phyloP scores from a whole-genome alignment of 2,888 invertebrate species.

The Chalcis sispes region DNA sequence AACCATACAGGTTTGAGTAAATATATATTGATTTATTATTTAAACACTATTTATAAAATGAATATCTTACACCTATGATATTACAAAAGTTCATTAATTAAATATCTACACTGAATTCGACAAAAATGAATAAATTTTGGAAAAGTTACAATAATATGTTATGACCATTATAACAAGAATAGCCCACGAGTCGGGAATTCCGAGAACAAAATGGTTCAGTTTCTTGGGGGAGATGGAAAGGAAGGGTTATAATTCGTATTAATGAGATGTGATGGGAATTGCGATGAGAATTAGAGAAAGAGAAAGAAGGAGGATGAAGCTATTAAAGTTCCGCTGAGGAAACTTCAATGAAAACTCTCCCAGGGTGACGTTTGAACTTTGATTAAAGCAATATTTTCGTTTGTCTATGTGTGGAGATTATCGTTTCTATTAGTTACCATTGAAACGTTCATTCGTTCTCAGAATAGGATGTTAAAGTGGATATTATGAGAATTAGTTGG shows the following conservation, averaged over 20 bases:
- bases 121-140: background rate
- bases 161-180: background rate
- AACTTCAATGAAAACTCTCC: conserved; percentile 35
- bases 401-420: background rate
- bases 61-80: too few relatives aligned
- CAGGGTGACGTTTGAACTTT: conserved; percentile 34
- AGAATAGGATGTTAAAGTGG: too few relatives aligned
- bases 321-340: conserved; percentile 40
- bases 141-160: background rate
- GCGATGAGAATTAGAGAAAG: conserved; percentile 50
- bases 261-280: conserved; percentile 45
- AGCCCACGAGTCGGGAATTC: conserved; percentile 15
- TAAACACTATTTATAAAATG: too few relatives aligned
- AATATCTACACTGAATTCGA: too few relatives aligned
- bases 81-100: too few relatives aligned
- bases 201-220: conserved; percentile 13
- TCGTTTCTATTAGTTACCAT: conserved; percentile 55
- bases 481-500: too few relatives aligned
- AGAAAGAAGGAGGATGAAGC: too few relatives aligned
- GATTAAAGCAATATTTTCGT: conserved; percentile 47
- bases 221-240: background rate
- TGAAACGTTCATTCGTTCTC: background rate
- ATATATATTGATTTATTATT: too few relatives aligned
- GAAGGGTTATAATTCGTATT: conserved; percentile 24
- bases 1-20: too few relatives aligned